Conservation (phyloP, 1,140 invertebrate genomes). For the Apis dorsata region DNA sequence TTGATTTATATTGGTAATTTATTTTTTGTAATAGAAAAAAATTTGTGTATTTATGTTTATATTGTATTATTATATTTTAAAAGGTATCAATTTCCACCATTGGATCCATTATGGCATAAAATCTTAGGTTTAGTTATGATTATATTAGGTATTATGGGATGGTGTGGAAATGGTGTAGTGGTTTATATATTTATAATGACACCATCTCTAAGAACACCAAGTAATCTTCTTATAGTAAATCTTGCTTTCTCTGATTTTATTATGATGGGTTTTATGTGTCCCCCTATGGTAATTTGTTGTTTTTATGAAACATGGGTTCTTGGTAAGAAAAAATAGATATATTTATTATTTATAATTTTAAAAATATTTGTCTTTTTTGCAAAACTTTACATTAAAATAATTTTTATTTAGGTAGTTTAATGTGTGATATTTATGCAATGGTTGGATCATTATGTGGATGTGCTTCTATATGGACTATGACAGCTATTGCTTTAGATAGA, state of each 20-base stretch:
- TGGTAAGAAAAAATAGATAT: conserved; percentile 74
- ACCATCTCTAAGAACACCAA: conserved; percentile 88
- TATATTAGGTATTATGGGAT: conserved; percentile 85
- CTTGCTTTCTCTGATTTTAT: conserved; percentile 92
- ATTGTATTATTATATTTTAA: conserved; percentile 12
- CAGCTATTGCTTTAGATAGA: conserved; percentile 89
- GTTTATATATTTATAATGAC: conserved; percentile 91
- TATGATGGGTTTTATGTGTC: conserved; percentile 92
- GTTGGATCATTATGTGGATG: conserved; percentile 90
- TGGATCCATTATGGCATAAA: conserved; percentile 90
- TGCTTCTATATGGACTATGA: conserved; percentile 91
- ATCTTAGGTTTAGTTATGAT: conserved; percentile 88
- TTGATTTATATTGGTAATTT: conserved; percentile 85
- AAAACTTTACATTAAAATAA: conserved; percentile 1
- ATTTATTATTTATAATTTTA: background rate
- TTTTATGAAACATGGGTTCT: conserved; percentile 93
- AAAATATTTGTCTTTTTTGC: background rate
- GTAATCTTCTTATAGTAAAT: conserved; percentile 92
- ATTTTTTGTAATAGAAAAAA: background rate
- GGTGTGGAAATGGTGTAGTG: conserved; percentile 90
- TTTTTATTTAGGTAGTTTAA: conserved; percentile 79
- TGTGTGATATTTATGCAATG: conserved; percentile 91
- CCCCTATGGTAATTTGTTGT: conserved; percentile 91
- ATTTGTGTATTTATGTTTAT: background rate
- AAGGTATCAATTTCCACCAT: conserved; percentile 84